Percentiles rank a stretch among this genome's conserved stretches.
phyloP scores from a whole-genome alignment of 1,140 invertebrate species.

The Drosophila tropicalis region DNA sequence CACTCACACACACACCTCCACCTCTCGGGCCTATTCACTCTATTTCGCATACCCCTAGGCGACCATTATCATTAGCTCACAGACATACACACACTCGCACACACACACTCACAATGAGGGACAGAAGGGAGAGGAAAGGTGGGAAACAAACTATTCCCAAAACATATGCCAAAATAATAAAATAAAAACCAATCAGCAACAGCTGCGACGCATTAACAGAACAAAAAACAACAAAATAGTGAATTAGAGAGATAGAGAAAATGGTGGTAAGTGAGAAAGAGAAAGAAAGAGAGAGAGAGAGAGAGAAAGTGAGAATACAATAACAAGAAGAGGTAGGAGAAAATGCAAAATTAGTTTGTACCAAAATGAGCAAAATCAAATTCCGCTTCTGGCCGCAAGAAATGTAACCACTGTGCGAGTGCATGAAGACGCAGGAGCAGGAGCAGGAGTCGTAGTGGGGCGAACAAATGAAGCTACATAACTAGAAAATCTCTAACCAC shows the following conservation, averaged over 20 bases:
- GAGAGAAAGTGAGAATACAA: neutral
- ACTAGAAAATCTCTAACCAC: slow-evolving; percentile 24
- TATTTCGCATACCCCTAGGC: slow-evolving; percentile 31
- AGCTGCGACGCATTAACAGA: slow-evolving; percentile 62
- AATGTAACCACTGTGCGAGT: slow-evolving; percentile 36
- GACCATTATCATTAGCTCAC: slow-evolving; percentile 64
- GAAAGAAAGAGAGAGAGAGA: neutral
- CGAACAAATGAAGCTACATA: slow-evolving; percentile 4
- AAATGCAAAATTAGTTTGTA: slow-evolving; percentile 53
- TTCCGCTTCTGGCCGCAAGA: slow-evolving; percentile 47
- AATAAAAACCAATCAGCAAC: slow-evolving; percentile 74
- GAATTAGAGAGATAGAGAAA: slow-evolving; percentile 16
- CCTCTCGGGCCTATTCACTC: slow-evolving; percentile 2
- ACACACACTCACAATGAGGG: neutral
- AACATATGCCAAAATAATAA: slow-evolving; percentile 73
- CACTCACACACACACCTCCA: neutral
- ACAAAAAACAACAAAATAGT: slow-evolving; percentile 9
- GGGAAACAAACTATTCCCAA: slow-evolving; percentile 55
- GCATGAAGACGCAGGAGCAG: neutral
- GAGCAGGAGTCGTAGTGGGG: slow-evolving; percentile 7
- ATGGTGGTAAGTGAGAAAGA: neutral
- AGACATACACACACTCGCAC: slow-evolving; percentile 21
- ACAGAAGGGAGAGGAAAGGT: neutral
- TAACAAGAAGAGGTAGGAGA: neutral
- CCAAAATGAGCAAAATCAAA: slow-evolving; percentile 64